phyloP scores from a whole-genome alignment of 2,888 invertebrate species.

The Lathronympha strigana region DNA sequence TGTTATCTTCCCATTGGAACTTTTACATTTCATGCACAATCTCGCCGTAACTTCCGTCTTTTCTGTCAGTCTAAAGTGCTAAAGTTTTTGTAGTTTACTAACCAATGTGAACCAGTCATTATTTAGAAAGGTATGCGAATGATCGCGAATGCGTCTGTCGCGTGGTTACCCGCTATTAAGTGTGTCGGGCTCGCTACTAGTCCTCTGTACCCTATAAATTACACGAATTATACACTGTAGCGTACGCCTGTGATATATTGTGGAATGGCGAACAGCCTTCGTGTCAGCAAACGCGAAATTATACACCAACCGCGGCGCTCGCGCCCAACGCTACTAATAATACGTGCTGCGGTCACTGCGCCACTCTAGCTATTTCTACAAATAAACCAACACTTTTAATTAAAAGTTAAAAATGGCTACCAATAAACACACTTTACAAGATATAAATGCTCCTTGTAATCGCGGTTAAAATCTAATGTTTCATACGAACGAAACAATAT shows the following conservation, averaged over 20 bases:
- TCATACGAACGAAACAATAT: constrained; percentile 1
- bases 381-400: constrained; percentile 31
- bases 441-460: neutral
- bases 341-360: constrained; percentile 49
- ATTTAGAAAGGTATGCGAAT: constrained; percentile 44
- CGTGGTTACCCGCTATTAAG: constrained; percentile 81
- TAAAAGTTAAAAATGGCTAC: constrained; percentile 19
- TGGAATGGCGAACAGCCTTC: constrained; percentile 66
- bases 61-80: neutral
- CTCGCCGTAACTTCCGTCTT: no score
- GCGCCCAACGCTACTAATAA: constrained; percentile 66
- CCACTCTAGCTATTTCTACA: constrained; percentile 25
- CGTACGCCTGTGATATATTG: constrained; percentile 80
- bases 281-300: constrained; percentile 79
- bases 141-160: constrained; percentile 70
- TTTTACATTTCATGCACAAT: no score
- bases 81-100: neutral
- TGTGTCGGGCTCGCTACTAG: constrained; percentile 72
- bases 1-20: no score
- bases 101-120: constrained; percentile 25
- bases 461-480: neutral
- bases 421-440: neutral
- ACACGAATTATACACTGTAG: constrained; percentile 80
- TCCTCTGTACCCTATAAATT: constrained; percentile 74
- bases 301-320: constrained; percentile 72